These are phyloP conservation scores for Oryzias melastigma DNA, from an alignment of 2,113 vertebrate genomes.

Conservation along the genomic window DNA sequence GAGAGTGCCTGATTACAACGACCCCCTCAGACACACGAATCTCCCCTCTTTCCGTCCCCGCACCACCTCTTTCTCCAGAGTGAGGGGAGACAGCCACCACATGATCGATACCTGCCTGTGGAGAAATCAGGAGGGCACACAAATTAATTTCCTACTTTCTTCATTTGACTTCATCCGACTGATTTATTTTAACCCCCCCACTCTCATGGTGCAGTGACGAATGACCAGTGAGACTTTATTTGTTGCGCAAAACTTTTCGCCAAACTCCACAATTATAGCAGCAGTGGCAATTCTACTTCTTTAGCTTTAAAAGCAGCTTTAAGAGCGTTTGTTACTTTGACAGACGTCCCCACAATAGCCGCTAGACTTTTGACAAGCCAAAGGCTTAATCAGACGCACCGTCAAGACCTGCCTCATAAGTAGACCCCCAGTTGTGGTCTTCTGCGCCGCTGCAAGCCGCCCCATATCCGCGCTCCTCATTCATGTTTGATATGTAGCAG, in stretches of 20 bases:
- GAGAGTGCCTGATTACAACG: slow-evolving; percentile 74
- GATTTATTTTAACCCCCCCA: slow-evolving; percentile 63
- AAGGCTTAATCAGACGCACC: slow-evolving; percentile 59
- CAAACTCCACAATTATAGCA: background rate
- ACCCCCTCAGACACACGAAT: slow-evolving; percentile 73
- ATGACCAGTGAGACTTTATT: slow-evolving; percentile 37
- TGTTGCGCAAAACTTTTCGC: slow-evolving; percentile 18
- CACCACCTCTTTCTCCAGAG: slow-evolving; percentile 63
- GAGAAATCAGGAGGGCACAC: slow-evolving; percentile 77
- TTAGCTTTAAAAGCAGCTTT: slow-evolving; percentile 6
- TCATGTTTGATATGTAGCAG: slow-evolving; percentile 68
- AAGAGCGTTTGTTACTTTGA: slow-evolving; percentile 47
- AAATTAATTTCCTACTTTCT: slow-evolving; percentile 80
- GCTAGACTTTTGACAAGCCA: slow-evolving; percentile 56
- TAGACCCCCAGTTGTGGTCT: slow-evolving; percentile 65
- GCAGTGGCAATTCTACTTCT: slow-evolving; percentile 12
- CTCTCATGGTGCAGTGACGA: slow-evolving; percentile 48
- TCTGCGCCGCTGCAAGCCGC: slow-evolving; percentile 49
- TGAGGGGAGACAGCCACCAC: slow-evolving; percentile 65
- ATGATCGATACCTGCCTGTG: slow-evolving; percentile 79
- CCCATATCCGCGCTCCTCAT: slow-evolving; percentile 58
- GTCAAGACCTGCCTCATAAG: slow-evolving; percentile 59
- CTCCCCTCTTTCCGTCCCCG: slow-evolving; percentile 42
- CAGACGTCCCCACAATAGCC: slow-evolving; percentile 53
- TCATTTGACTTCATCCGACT: slow-evolving; percentile 74